These are phyloP conservation scores for Polyommatus icarus DNA, from an alignment of 2,888 invertebrate species.

Conservation along the genomic window DNA sequence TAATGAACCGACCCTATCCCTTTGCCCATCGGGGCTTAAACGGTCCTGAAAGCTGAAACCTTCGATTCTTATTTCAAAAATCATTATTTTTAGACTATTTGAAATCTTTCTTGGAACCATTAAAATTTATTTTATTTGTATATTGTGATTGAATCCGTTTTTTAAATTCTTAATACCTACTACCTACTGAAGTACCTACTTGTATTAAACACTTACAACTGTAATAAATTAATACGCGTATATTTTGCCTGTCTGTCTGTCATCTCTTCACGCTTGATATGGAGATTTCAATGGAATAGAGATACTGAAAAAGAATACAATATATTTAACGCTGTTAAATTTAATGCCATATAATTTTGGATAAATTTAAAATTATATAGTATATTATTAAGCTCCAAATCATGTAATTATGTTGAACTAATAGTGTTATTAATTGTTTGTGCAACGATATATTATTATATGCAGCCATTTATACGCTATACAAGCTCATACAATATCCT, in stretches of 20 bases:
- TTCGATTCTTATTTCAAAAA: neutral
- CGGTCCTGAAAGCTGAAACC: constrained; percentile 36
- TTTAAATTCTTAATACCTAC: no score
- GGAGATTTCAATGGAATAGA: no score
- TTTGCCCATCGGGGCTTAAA: constrained; percentile 56
- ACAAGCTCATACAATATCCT: neutral
- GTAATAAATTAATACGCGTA: no score
- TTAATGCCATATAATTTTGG: no score
- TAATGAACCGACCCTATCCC: constrained; percentile 57
- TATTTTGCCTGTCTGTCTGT: no score
- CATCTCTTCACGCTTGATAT: no score
- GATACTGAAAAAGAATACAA: no score
- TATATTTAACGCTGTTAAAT: no score
- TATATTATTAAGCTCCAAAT: no score
- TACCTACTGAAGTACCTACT: no score
- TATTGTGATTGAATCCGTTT: neutral
- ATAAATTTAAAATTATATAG: no score
- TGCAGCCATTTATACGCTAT: neutral
- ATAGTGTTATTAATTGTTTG: neutral
- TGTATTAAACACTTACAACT: no score
- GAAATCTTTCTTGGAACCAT: neutral
- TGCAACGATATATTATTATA: neutral
- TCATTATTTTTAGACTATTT: neutral
- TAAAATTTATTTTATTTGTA: neutral
- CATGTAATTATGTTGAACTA: neutral